A percentile compares a stretch with the other conserved stretches of the same genome.
These are phyloP conservation scores for Orycteropus afer DNA, from an alignment of 2,113 vertebrate genomes.

Conservation along the genomic window DNA sequence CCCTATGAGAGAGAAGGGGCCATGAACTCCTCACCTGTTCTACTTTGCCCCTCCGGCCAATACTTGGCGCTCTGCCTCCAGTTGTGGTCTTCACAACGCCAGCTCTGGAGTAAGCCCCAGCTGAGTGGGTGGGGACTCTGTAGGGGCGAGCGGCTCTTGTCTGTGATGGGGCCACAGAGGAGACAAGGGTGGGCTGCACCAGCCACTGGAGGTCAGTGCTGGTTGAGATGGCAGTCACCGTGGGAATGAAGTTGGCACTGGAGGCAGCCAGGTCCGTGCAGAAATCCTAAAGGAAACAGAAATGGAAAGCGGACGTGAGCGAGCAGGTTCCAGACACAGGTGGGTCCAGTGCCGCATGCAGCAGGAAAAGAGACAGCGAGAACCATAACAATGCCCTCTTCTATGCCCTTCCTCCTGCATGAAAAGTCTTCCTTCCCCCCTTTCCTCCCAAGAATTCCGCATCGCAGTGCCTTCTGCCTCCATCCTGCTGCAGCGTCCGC, in stretches of 20 bases:
- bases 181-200: constrained; percentile 93
- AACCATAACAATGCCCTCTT: not conserved
- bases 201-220: constrained; percentile 95
- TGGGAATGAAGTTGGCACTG: constrained; percentile 93
- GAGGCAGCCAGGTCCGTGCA: constrained; percentile 91
- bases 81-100: constrained; percentile 86
- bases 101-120: constrained; percentile 84
- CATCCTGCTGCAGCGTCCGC: constrained; percentile 67
- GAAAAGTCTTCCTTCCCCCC: constrained; percentile 26
- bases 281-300: constrained; percentile 90
- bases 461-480: constrained; percentile 27
- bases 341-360: constrained; percentile 49
- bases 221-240: constrained; percentile 93
- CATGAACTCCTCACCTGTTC: constrained; percentile 90
- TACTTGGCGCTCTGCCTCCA: constrained; percentile 85
- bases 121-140: constrained; percentile 83
- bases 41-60: constrained; percentile 89
- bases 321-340: not conserved
- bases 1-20: not conserved
- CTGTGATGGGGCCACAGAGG: constrained; percentile 92
- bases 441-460: constrained; percentile 31
- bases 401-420: not conserved
- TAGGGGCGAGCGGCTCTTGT: constrained; percentile 90
- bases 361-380: not conserved
- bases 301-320: constrained; percentile 52